Percentiles rank a stretch among this genome's conserved stretches.
Evolutionary conservation across 2,113 vertebrate species (phyloP).

Genomic region (Castor canadensis): DNA sequence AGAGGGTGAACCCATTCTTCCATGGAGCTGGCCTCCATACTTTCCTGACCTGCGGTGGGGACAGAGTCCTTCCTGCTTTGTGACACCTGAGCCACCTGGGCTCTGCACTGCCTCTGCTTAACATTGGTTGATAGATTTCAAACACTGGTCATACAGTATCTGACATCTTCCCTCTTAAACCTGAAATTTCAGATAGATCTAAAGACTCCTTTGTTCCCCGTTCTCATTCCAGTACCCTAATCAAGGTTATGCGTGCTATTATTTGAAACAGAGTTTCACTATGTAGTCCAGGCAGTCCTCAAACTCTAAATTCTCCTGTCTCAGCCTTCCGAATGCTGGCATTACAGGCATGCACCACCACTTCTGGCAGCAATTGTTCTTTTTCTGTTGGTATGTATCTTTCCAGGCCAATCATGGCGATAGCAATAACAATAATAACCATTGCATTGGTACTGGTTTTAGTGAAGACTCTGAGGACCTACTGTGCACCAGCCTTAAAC

Average conservation of each 20-base stretch:
- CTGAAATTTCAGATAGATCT: not conserved
- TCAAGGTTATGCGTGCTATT: too few relatives aligned
- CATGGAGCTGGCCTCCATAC: not conserved
- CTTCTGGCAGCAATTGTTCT: not conserved
- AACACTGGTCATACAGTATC: not conserved
- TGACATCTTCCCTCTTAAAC: not conserved
- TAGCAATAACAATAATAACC: not conserved
- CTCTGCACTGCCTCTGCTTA: not conserved
- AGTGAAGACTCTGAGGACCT: not conserved
- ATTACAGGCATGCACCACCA: too few relatives aligned
- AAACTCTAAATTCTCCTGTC: too few relatives aligned
- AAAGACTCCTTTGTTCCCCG: not conserved
- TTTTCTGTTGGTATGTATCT: not conserved
- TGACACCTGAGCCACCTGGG: not conserved
- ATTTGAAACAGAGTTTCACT: too few relatives aligned
- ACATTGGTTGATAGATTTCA: not conserved
- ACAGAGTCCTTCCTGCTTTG: not conserved
- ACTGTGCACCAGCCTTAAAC: not conserved
- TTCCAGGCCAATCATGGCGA: not conserved
- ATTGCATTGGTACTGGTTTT: not conserved
- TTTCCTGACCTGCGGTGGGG: not conserved
- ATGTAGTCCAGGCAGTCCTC: too few relatives aligned
- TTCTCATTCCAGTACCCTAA: not conserved
- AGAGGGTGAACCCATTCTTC: too few relatives aligned
- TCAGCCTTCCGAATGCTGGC: too few relatives aligned